Conservation (phyloP, 2,888 invertebrate species). For the Digitonthophagus gazella region DNA sequence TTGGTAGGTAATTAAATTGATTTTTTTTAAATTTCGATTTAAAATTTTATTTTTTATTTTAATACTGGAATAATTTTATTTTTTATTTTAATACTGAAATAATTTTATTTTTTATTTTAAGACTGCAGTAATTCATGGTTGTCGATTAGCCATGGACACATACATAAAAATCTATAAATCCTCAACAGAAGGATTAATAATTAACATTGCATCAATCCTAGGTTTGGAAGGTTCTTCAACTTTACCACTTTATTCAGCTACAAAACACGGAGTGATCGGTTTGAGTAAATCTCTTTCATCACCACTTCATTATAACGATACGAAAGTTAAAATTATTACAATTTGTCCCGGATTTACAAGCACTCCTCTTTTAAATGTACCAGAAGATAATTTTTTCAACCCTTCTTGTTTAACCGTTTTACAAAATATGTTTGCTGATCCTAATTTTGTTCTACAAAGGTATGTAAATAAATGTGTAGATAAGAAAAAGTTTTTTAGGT, state of each 20-base stretch:
- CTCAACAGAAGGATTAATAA: conserved; percentile 51
- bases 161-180: conserved; percentile 52
- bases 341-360: conserved; percentile 34
- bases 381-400: conserved; percentile 1
- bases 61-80: too few relatives aligned
- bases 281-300: conserved; percentile 40
- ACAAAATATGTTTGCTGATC: too few relatives aligned
- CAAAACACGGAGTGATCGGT: conserved; percentile 48
- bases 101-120: conserved; percentile 4
- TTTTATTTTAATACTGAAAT: too few relatives aligned
- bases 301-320: conserved; percentile 42
- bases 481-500: not conserved
- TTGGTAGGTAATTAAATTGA: conserved; percentile 12
- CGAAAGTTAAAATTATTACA: conserved; percentile 48
- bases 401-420: too few relatives aligned
- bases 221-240: conserved; percentile 43
- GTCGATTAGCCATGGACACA: conserved; percentile 48
- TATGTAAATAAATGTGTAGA: not conserved
- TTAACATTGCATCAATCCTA: conserved; percentile 52
- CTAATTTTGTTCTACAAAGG: conserved; percentile 8
- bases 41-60: too few relatives aligned
- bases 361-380: conserved; percentile 5
- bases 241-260: conserved; percentile 47
- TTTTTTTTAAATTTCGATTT: not conserved
- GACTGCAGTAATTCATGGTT: conserved; percentile 28